phyloP scores from a whole-genome alignment of 1,140 invertebrate species.

The Trachymyrmex septentrionalis region DNA sequence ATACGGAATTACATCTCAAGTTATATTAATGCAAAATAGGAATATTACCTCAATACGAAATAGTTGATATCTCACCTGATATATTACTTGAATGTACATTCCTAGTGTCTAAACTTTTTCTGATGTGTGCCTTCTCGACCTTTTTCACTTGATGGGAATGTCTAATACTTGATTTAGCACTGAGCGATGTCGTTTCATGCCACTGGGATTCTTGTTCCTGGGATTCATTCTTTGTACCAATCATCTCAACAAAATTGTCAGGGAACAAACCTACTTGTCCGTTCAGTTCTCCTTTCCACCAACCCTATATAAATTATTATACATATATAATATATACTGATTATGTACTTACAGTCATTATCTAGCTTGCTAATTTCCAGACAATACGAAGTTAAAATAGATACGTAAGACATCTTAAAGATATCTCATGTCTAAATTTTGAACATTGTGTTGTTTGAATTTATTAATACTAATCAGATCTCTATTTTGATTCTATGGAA shows the following conservation, averaged over 20 bases:
- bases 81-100: slow-evolving; percentile 68
- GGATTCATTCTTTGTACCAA: slow-evolving; percentile 80
- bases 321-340: slow-evolving; percentile 2
- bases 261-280: slow-evolving; percentile 97
- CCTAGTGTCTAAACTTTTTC: slow-evolving; percentile 80
- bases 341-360: slow-evolving; percentile 13
- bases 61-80: slow-evolving; percentile 19
- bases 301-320: slow-evolving; percentile 81
- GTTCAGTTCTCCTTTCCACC: slow-evolving; percentile 98
- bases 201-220: slow-evolving; percentile 77
- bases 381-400: too few relatives aligned
- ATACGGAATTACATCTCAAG: not conserved
- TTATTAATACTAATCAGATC: slow-evolving; percentile 10
- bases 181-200: slow-evolving; percentile 72
- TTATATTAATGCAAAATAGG: not conserved
- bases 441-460: too few relatives aligned
- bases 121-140: slow-evolving; percentile 80
- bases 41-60: not conserved
- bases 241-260: slow-evolving; percentile 97
- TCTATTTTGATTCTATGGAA: too few relatives aligned
- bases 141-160: slow-evolving; percentile 77
- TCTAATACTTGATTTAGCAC: slow-evolving; percentile 67
- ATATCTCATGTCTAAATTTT: too few relatives aligned
- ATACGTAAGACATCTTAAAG: too few relatives aligned
- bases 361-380: not conserved